A percentile compares a stretch with the other conserved stretches of the same genome.
Conservation (phyloP, 2,113 vertebrate species). For the Oreochromis spilurus region DNA sequence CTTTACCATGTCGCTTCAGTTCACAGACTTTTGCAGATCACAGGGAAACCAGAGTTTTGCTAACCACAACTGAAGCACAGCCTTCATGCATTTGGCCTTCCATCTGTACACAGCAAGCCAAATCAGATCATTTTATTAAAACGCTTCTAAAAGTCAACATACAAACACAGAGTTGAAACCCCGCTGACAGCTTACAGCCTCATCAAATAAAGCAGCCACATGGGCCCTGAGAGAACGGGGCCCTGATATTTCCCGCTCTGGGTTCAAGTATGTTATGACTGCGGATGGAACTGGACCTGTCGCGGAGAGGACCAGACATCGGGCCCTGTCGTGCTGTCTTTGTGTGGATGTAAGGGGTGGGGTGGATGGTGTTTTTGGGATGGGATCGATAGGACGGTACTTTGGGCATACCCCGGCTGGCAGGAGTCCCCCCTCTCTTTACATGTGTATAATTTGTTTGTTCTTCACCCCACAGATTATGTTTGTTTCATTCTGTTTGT, state of each 20-base stretch:
- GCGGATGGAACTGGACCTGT: neutral
- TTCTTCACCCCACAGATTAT: neutral
- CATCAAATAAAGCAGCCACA: neutral
- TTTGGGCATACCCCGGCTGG: neutral
- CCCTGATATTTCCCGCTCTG: neutral
- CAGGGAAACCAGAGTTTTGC: neutral
- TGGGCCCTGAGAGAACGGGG: neutral
- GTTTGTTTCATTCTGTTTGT: neutral
- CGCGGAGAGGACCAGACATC: neutral
- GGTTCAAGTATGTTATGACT: neutral
- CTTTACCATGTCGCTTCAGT: neutral
- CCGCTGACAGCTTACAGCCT: neutral
- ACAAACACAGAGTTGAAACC: neutral
- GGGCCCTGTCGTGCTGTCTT: neutral
- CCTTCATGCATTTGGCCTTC: neutral
- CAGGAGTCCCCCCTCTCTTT: neutral
- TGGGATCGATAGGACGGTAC: neutral
- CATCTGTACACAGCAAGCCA: neutral
- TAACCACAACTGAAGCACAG: neutral
- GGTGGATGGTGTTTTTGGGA: neutral
- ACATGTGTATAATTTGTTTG: neutral
- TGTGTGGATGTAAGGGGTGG: neutral
- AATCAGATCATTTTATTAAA: neutral
- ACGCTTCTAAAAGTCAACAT: neutral
- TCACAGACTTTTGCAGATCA: neutral